Conservation (phyloP, 2,113 vertebrate species). For the Candoia aspera region DNA sequence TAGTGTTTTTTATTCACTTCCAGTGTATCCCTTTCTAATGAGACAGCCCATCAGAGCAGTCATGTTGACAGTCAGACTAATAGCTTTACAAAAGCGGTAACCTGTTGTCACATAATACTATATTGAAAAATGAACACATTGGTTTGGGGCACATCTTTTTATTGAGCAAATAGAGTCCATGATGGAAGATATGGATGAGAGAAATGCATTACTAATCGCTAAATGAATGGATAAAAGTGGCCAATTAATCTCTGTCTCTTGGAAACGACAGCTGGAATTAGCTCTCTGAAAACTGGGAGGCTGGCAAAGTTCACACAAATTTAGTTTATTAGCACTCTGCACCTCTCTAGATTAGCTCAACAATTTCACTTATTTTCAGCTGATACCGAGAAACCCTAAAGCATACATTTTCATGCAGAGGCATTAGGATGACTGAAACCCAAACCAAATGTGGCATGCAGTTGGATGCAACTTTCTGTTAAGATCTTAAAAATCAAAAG, state of each 20-base stretch:
- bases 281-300: slow-evolving; percentile 60
- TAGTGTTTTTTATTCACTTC: slow-evolving; percentile 62
- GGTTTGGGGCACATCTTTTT: slow-evolving; percentile 72
- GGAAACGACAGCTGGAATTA: slow-evolving; percentile 67
- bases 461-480: background rate
- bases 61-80: slow-evolving; percentile 79
- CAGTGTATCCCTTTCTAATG: slow-evolving; percentile 75
- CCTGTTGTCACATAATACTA: slow-evolving; percentile 66
- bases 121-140: slow-evolving; percentile 74
- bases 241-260: slow-evolving; percentile 78
- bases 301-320: slow-evolving; percentile 72
- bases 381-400: slow-evolving; percentile 56
- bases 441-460: background rate
- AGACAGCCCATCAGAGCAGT: slow-evolving; percentile 71
- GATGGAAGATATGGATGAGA: slow-evolving; percentile 73
- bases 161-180: slow-evolving; percentile 68
- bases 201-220: slow-evolving; percentile 73
- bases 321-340: slow-evolving; percentile 66
- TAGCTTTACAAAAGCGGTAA: slow-evolving; percentile 76
- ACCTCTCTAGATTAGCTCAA: slow-evolving; percentile 32
- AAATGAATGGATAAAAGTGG: slow-evolving; percentile 73
- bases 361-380: slow-evolving; percentile 55
- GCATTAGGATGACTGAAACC: slow-evolving; percentile 16
- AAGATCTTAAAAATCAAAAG: background rate
- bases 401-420: slow-evolving; percentile 55